Percentiles rank a stretch among this genome's conserved stretches.
These are phyloP conservation scores for Taphrorychus bicolor DNA, from an alignment of 2,888 invertebrate genomes.

Conservation along the genomic window DNA sequence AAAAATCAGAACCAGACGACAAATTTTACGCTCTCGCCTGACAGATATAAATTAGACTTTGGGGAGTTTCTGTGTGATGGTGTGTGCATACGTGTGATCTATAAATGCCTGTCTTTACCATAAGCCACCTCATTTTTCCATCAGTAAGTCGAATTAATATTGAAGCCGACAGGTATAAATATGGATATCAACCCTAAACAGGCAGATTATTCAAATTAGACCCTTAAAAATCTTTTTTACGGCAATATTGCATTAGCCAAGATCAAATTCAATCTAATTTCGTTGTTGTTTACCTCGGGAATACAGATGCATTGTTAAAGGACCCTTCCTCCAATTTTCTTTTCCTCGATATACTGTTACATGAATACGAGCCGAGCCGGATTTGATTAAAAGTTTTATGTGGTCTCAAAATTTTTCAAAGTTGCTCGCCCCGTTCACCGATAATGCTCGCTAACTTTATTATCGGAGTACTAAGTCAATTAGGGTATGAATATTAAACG, in stretches of 20 bases:
- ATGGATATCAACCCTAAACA: neutral
- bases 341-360: conserved; percentile 32
- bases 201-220: conserved; percentile 17
- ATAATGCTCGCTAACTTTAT: conserved; percentile 57
- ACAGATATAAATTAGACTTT: conserved; percentile 18
- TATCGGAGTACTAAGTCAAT: conserved; percentile 56
- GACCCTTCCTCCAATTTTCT: conserved; percentile 52
- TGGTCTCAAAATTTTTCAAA: conserved; percentile 54
- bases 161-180: neutral
- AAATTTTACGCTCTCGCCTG: conserved; percentile 14
- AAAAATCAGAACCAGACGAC: conserved; percentile 17
- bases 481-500: conserved; percentile 58
- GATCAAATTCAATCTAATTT: conserved; percentile 39
- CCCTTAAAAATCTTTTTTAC: conserved; percentile 19
- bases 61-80: neutral
- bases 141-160: neutral
- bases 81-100: too few relatives aligned
- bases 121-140: conserved; percentile 4
- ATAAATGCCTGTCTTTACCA: neutral
- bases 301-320: conserved; percentile 52
- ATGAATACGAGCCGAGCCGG: conserved; percentile 43
- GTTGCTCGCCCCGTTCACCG: conserved; percentile 41
- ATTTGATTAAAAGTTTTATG: conserved; percentile 58
- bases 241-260: conserved; percentile 18
- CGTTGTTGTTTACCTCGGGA: conserved; percentile 53